phyloP scores from a whole-genome alignment of 2,888 invertebrate genomes.

The Metopia argyrocephala region DNA sequence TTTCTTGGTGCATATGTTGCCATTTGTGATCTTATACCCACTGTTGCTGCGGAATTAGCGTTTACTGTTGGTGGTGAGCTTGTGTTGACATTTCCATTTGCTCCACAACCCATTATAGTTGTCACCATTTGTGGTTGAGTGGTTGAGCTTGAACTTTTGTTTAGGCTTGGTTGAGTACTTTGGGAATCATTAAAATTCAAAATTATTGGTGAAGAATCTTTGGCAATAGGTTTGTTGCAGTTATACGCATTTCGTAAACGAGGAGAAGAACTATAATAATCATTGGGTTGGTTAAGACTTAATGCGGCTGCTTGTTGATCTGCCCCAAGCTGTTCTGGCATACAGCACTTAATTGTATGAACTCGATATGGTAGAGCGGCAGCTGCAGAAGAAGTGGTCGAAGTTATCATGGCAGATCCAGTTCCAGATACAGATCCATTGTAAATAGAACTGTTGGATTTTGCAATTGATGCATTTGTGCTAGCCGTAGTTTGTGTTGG shows the following conservation, averaged over 20 bases:
- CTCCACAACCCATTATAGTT: slow-evolving; percentile 52
- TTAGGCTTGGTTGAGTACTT: slow-evolving; percentile 2
- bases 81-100: slow-evolving; percentile 17
- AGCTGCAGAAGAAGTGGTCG: slow-evolving; percentile 62
- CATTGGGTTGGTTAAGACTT: slow-evolving; percentile 51
- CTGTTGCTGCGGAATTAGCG: slow-evolving; percentile 28
- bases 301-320: slow-evolving; percentile 29
- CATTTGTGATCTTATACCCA: slow-evolving; percentile 34
- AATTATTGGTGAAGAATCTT: slow-evolving; percentile 35
- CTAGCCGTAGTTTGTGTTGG: slow-evolving; percentile 45
- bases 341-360: slow-evolving; percentile 75
- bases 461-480: slow-evolving; percentile 62
- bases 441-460: slow-evolving; percentile 11
- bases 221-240: slow-evolving; percentile 20
- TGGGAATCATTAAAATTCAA: slow-evolving; percentile 34
- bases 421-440: slow-evolving; percentile 36
- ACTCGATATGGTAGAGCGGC: slow-evolving; percentile 74
- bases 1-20: slow-evolving; percentile 50
- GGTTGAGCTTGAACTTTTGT: slow-evolving; percentile 40
- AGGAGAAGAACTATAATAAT: slow-evolving; percentile 72
- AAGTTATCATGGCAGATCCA: slow-evolving; percentile 20
- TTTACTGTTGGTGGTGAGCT: slow-evolving; percentile 26
- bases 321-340: slow-evolving; percentile 37
- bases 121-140: slow-evolving; percentile 56
- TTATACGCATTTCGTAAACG: slow-evolving; percentile 65